Percentiles rank a stretch among this genome's conserved stretches.
Evolutionary conservation across 1,140 invertebrate species (phyloP).

Genomic region (Oedothorax gibbosus): DNA sequence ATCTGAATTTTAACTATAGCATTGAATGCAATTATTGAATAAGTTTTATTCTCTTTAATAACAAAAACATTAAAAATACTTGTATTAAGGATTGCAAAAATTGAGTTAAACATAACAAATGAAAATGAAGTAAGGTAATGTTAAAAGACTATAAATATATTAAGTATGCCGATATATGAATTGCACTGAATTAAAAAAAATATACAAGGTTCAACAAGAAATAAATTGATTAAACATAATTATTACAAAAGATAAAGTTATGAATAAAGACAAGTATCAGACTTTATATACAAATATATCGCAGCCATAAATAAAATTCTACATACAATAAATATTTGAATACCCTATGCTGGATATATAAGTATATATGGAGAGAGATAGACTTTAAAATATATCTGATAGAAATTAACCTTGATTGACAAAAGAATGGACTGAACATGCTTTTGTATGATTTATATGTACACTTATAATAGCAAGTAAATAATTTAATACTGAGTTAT

Average conservation of each 20-base stretch:
- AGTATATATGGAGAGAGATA: neutral
- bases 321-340: slow-evolving; percentile 18
- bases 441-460: no score
- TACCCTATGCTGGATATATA: slow-evolving; percentile 28
- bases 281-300: slow-evolving; percentile 55
- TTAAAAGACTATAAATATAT: no score
- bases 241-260: slow-evolving; percentile 25
- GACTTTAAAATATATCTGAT: neutral
- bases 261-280: slow-evolving; percentile 37
- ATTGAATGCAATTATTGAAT: neutral
- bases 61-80: no score
- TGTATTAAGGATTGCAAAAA: no score
- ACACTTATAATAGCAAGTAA: no score
- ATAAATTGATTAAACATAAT: slow-evolving; percentile 2
- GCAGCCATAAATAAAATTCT: slow-evolving; percentile 55
- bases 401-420: no score
- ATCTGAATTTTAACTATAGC: neutral
- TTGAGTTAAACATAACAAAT: no score
- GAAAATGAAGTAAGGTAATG: no score
- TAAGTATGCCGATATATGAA: neutral
- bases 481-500: no score
- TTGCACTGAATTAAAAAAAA: slow-evolving; percentile 1
- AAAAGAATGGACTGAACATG: no score
- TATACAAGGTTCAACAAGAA: slow-evolving; percentile 30
- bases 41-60: no score